phyloP scores from a whole-genome alignment of 1,140 invertebrate species.

The Ericerus pela region DNA sequence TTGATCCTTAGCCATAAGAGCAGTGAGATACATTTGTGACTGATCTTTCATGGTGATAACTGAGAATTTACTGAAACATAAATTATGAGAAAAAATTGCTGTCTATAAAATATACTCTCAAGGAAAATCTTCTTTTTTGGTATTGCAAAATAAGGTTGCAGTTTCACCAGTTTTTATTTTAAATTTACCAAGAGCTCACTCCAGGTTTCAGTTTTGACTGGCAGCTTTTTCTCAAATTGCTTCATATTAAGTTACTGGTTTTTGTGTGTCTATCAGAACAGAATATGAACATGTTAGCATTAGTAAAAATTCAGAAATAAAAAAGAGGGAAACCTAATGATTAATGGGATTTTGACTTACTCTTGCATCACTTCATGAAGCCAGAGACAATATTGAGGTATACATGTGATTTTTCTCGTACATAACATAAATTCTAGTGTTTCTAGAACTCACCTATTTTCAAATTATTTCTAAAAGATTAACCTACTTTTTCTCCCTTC shows the following conservation, averaged over 20 bases:
- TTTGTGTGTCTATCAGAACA: conserved; percentile 64
- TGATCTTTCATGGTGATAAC: conserved; percentile 75
- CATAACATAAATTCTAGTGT: no score
- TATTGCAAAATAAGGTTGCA: conserved; percentile 76
- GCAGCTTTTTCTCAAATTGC: conserved; percentile 88
- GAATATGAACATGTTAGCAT: not conserved
- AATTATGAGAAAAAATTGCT: conserved; percentile 12
- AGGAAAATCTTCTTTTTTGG: conserved; percentile 64
- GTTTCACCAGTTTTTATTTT: conserved; percentile 85
- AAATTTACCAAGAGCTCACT: conserved; percentile 84
- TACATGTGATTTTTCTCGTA: no score
- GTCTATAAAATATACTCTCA: conserved; percentile 39
- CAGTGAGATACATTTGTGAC: conserved; percentile 68
- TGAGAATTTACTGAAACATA: conserved; percentile 34
- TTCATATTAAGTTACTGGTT: conserved; percentile 93
- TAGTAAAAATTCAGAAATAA: not conserved
- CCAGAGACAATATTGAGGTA: no score
- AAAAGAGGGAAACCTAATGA: no score
- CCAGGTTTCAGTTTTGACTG: conserved; percentile 81
- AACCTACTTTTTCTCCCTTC: no score
- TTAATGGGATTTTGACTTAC: no score
- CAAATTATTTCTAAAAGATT: no score
- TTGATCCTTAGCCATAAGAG: conserved; percentile 82
- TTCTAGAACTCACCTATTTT: no score
- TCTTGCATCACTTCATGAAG: no score